A percentile compares a stretch with the other conserved stretches of the same genome.
Conservation (phyloP, 2,113 vertebrate genomes). For the Columbina picui region DNA sequence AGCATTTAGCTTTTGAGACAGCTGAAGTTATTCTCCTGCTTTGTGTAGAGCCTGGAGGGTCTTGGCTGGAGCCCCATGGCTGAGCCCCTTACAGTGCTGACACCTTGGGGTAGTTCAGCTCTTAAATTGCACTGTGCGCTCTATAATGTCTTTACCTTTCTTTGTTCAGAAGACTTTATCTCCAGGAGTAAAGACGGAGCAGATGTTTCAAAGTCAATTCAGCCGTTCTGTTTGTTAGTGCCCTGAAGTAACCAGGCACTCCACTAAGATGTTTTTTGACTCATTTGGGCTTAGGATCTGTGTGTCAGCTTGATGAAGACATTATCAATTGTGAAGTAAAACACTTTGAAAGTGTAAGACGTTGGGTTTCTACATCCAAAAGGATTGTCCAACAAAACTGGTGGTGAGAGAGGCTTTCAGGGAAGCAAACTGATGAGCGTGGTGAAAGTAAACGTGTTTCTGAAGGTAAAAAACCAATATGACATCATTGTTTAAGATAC, state of each 20-base stretch:
- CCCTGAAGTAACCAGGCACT: not conserved
- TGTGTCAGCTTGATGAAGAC: not conserved
- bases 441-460: not conserved
- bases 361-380: not conserved
- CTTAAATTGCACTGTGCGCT: not conserved
- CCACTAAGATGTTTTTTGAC: not conserved
- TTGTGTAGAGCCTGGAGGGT: not conserved
- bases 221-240: not conserved
- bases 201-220: not conserved
- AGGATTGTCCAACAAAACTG: not conserved
- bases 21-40: not conserved
- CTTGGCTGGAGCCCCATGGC: not conserved
- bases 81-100: not conserved
- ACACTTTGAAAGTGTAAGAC: not conserved
- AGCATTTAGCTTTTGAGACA: not conserved
- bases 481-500: not conserved
- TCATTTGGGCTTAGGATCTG: not conserved
- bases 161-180: not conserved
- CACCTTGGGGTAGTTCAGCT: not conserved
- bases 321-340: not conserved
- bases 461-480: not conserved
- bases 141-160: not conserved
- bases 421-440: not conserved
- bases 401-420: not conserved
- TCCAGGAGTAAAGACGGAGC: not conserved